A percentile compares a stretch with the other conserved stretches of the same genome.
Conservation (phyloP, 2,888 invertebrate species). For the Bhutanitis thaidina region DNA sequence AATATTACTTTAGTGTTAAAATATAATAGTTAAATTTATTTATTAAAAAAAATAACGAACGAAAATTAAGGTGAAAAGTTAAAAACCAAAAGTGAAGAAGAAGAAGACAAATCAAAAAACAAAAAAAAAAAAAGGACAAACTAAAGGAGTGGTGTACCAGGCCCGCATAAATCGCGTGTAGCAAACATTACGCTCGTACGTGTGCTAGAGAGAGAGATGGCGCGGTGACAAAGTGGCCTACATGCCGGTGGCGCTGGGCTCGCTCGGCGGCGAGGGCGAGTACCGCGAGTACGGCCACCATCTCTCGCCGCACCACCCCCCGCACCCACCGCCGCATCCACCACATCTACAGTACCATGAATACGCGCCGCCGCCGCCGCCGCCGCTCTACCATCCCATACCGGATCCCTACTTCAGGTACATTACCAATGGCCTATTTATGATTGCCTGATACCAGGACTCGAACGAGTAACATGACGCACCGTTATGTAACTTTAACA, state of each 20-base stretch:
- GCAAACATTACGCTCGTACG: constrained; percentile 23
- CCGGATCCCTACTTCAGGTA: constrained; percentile 73
- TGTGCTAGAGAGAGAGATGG: constrained; percentile 53
- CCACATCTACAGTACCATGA: constrained; percentile 65
- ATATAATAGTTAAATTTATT: neutral
- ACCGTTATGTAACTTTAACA: too few species aligned
- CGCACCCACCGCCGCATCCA: constrained; percentile 52
- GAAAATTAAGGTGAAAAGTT: too few species aligned
- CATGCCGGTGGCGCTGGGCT: constrained; percentile 83
- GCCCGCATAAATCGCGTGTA: constrained; percentile 29
- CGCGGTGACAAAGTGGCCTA: constrained; percentile 83
- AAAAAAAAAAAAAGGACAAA: neutral
- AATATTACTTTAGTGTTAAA: constrained; percentile 5
- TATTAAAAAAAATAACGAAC: too few species aligned
- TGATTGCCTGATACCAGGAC: constrained; percentile 23
- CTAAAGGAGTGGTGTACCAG: constrained; percentile 31
- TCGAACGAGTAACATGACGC: neutral
- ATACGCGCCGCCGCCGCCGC: constrained; percentile 81
- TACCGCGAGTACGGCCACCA: constrained; percentile 72
- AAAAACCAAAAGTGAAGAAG: neutral
- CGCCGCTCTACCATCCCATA: constrained; percentile 59
- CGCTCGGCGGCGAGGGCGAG: constrained; percentile 83
- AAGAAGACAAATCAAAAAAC: neutral
- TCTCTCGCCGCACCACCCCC: constrained; percentile 68
- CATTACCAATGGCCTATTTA: constrained; percentile 11